Evolutionary conservation across 2,113 vertebrate species (phyloP).

Genomic region (Toxostoma redivivum): DNA sequence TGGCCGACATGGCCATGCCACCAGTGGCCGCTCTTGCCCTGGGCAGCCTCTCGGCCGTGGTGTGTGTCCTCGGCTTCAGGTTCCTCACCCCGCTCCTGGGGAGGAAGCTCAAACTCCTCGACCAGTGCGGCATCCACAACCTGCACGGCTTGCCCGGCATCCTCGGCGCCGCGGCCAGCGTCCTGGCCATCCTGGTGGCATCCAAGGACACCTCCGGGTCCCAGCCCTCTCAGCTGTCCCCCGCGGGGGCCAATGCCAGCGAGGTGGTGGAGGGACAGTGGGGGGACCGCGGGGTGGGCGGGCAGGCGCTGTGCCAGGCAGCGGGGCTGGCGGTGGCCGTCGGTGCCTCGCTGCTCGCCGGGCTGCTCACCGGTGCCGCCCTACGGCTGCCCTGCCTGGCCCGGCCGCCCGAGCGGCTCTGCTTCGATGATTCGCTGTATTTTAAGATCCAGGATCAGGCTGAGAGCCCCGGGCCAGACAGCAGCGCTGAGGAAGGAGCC

Average conservation of each 20-base stretch:
- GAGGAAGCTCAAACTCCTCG: constrained; percentile 64
- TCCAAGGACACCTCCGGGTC: constrained; percentile 57
- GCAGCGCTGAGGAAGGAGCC: neutral
- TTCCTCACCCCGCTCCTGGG: constrained; percentile 77
- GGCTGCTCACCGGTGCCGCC: constrained; percentile 66
- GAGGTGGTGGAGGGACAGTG: neutral
- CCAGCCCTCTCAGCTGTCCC: constrained; percentile 66
- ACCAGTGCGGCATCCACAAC: constrained; percentile 86
- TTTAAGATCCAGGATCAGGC: constrained; percentile 66
- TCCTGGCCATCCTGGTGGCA: constrained; percentile 66
- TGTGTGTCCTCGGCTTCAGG: constrained; percentile 79
- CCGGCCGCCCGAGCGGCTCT: constrained; percentile 61
- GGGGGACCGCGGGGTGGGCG: neutral
- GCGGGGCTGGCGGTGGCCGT: constrained; percentile 70
- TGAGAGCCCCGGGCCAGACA: rapidly evolving
- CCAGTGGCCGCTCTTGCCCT: constrained; percentile 74
- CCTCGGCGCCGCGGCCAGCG: constrained; percentile 73
- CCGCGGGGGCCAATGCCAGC: constrained; percentile 33
- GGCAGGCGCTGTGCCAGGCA: constrained; percentile 75
- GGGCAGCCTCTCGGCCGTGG: constrained; percentile 73
- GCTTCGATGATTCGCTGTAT: constrained; percentile 79
- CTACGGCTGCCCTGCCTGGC: constrained; percentile 74
- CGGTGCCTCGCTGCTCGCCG: constrained; percentile 57
- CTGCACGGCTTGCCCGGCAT: constrained; percentile 81
- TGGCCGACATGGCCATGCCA: constrained; percentile 78